These are phyloP conservation scores for Tetranychus truncatus DNA, from an alignment of 2,888 invertebrate genomes.

Conservation along the genomic window DNA sequence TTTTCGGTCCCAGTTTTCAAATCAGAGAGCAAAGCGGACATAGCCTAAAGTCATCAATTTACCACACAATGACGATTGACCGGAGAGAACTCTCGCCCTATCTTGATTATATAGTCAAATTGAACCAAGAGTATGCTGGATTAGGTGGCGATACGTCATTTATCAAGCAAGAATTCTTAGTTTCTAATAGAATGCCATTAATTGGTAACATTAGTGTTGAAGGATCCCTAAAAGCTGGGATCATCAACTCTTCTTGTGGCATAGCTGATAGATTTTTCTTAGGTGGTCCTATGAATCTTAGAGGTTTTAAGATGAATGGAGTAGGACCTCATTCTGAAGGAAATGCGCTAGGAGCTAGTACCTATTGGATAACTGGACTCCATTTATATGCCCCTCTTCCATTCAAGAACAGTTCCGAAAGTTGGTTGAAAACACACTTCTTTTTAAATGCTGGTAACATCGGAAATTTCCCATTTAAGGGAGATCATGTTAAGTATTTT, in stretches of 20 bases:
- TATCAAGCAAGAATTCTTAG: slow-evolving; percentile 55
- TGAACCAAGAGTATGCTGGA: slow-evolving; percentile 53
- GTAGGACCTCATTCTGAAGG: slow-evolving; percentile 60
- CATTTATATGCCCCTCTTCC: slow-evolving; percentile 81
- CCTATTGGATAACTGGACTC: slow-evolving; percentile 66
- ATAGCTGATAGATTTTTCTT: slow-evolving; percentile 59
- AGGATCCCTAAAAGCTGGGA: not conserved
- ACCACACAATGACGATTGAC: slow-evolving; percentile 57
- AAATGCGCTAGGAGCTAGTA: slow-evolving; percentile 39
- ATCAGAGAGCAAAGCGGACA: slow-evolving; percentile 77
- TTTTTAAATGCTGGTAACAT: slow-evolving; percentile 77
- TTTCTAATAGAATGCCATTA: slow-evolving; percentile 50
- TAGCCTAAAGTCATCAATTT: slow-evolving; percentile 58
- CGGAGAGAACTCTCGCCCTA: slow-evolving; percentile 57
- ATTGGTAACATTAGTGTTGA: slow-evolving; percentile 42
- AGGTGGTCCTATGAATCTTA: slow-evolving; percentile 68
- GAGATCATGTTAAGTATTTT: slow-evolving; percentile 30
- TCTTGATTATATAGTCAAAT: slow-evolving; percentile 48
- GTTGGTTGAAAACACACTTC: slow-evolving; percentile 66
- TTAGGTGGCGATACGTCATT: slow-evolving; percentile 82
- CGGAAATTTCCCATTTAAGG: slow-evolving; percentile 37
- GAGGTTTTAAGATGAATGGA: slow-evolving; percentile 74
- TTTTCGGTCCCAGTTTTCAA: slow-evolving; percentile 54
- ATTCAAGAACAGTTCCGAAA: slow-evolving; percentile 62
- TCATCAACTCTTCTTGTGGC: slow-evolving; percentile 30